Conservation (phyloP, 2,888 invertebrate genomes). For the Notocelia uddmanniana region DNA sequence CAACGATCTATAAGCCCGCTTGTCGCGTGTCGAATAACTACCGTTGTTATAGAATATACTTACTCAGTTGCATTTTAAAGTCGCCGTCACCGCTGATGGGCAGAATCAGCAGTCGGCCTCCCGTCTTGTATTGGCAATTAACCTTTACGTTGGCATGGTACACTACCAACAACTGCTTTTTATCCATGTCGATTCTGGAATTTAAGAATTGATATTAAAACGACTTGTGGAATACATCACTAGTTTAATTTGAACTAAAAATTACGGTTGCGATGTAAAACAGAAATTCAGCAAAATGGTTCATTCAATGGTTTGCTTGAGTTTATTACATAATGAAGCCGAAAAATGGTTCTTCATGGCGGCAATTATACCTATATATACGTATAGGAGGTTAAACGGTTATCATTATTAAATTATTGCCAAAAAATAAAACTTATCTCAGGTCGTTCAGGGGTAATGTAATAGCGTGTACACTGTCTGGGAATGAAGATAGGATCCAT, state of each 20-base stretch:
- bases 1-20: no score
- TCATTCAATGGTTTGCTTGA: no score
- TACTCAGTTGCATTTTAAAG: constrained; percentile 61
- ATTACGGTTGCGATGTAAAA: background rate
- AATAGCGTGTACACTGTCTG: no score
- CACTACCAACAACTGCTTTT: constrained; percentile 57
- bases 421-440: background rate
- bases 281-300: background rate
- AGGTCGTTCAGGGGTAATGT: no score
- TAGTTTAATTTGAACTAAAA: background rate
- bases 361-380: no score
- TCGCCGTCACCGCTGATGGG: constrained; percentile 74
- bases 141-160: constrained; percentile 57
- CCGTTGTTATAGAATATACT: no score
- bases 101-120: constrained; percentile 68
- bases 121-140: constrained; percentile 65
- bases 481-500: no score
- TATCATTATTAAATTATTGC: no score
- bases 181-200: constrained; percentile 63
- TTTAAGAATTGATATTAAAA: background rate
- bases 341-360: no score
- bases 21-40: no score
- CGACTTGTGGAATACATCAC: background rate
- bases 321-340: no score
- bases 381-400: no score